These are phyloP conservation scores for Lota lota DNA, from an alignment of 2,113 vertebrate species.

Conservation along the genomic window DNA sequence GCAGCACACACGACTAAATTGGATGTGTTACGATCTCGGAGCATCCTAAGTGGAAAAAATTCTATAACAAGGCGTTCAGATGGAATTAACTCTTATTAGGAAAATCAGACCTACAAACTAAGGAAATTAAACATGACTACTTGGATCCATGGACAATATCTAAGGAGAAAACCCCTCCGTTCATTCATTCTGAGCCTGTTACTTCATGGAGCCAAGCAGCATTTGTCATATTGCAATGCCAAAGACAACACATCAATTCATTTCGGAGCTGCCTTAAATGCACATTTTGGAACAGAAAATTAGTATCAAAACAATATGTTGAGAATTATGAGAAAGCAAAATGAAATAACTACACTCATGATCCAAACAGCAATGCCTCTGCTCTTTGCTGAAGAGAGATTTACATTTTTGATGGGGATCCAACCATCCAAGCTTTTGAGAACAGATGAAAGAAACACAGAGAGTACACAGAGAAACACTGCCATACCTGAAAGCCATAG, in stretches of 20 bases:
- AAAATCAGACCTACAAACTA: not conserved
- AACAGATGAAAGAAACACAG: not conserved
- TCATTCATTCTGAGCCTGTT: not conserved
- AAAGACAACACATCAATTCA: not conserved
- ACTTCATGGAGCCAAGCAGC: not conserved
- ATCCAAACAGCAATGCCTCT: too few relatives aligned
- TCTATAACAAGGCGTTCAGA: not conserved
- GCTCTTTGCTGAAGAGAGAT: too few relatives aligned
- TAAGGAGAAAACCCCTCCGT: not conserved
- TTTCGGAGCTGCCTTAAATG: not conserved
- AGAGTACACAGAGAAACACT: too few relatives aligned
- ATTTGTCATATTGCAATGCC: not conserved
- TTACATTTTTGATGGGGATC: too few relatives aligned
- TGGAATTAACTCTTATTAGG: too few relatives aligned
- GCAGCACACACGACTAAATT: slow-evolving; percentile 12
- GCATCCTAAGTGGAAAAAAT: slow-evolving; percentile 3
- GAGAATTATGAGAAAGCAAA: not conserved
- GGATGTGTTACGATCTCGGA: slow-evolving; percentile 3
- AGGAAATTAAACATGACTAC: not conserved
- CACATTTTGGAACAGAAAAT: not conserved
- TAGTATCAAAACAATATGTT: slow-evolving; percentile 1
- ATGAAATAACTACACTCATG: too few relatives aligned
- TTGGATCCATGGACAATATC: not conserved
- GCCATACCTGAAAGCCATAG: too few relatives aligned
- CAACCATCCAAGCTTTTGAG: too few relatives aligned